A percentile compares a stretch with the other conserved stretches of the same genome.
phyloP scores from a whole-genome alignment of 2,113 vertebrate genomes.

The Natator depressus region DNA sequence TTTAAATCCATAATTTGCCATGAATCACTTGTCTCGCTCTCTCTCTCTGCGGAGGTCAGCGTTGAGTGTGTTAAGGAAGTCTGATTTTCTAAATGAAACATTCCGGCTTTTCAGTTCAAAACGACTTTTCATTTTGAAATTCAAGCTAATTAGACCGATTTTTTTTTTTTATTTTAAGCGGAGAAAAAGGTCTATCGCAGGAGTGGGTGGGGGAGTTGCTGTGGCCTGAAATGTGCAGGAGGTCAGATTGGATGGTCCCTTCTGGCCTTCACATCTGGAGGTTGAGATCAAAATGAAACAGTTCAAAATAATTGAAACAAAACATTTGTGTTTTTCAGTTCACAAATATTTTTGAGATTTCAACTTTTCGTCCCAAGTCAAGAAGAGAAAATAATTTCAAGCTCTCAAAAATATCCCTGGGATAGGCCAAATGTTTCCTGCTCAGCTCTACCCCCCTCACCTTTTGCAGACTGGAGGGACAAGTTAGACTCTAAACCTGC shows the following conservation, averaged over 20 bases:
- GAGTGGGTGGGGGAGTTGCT: not conserved
- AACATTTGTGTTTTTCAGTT: not conserved
- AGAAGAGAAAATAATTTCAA: not conserved
- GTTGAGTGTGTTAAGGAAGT: not conserved
- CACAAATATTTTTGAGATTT: not conserved
- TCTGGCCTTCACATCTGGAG: not conserved
- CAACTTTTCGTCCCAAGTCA: not conserved
- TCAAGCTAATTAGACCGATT: not conserved
- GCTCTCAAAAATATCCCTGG: not conserved
- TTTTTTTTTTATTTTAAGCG: not conserved
- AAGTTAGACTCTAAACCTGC: not conserved
- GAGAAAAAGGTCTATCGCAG: not conserved
- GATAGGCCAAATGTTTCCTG: not conserved
- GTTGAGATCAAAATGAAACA: not conserved
- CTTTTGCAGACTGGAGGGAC: not conserved
- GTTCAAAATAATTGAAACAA: not conserved
- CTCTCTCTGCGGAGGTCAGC: constrained; percentile 54
- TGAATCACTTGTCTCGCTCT: constrained; percentile 66
- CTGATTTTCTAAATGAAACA: accelerated
- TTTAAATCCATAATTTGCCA: constrained; percentile 79
- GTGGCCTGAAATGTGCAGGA: not conserved
- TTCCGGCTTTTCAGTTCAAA: not conserved
- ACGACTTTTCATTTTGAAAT: not conserved
- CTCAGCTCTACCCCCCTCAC: not conserved
- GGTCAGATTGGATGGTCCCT: not conserved